Percentiles rank a stretch among this genome's conserved stretches.
phyloP scores from a whole-genome alignment of 2,113 vertebrate species.

The Oreocharis arfaki region DNA sequence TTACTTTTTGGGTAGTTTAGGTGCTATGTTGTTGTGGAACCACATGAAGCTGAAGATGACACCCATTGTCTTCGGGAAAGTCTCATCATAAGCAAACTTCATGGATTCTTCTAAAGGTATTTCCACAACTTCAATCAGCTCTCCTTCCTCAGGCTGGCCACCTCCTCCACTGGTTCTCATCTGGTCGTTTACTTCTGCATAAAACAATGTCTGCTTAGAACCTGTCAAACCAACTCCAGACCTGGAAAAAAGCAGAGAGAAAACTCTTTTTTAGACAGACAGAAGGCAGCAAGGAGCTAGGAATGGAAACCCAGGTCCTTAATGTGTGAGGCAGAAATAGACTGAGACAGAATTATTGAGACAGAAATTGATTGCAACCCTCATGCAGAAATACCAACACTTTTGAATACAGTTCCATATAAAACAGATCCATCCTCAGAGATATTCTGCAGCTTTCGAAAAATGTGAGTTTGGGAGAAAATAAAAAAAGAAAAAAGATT shows the following conservation, averaged over 20 bases:
- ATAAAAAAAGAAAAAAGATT: background rate
- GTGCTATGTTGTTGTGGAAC: slow-evolving; percentile 87
- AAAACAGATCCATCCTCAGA: background rate
- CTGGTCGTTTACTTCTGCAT: slow-evolving; percentile 85
- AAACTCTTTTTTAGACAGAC: background rate
- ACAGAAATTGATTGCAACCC: background rate
- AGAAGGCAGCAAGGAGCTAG: background rate
- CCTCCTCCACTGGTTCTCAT: slow-evolving; percentile 80
- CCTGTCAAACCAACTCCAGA: slow-evolving; percentile 85
- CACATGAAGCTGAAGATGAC: slow-evolving; percentile 88
- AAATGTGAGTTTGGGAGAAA: background rate
- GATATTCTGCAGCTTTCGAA: background rate
- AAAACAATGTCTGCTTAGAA: slow-evolving; percentile 87
- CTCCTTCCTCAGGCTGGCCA: slow-evolving; percentile 81
- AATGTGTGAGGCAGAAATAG: background rate
- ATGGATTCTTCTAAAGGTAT: slow-evolving; percentile 85
- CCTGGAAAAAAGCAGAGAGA: slow-evolving; percentile 54
- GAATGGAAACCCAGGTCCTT: background rate
- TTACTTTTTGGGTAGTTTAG: slow-evolving; percentile 59
- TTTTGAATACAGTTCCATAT: background rate
- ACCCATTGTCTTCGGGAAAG: slow-evolving; percentile 83
- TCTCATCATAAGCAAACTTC: slow-evolving; percentile 85
- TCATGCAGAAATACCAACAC: background rate
- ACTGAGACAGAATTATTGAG: background rate
- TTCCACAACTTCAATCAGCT: slow-evolving; percentile 88